Conservation (phyloP, 23 tunicate species). For the Botrylloides violaceus region DNA sequence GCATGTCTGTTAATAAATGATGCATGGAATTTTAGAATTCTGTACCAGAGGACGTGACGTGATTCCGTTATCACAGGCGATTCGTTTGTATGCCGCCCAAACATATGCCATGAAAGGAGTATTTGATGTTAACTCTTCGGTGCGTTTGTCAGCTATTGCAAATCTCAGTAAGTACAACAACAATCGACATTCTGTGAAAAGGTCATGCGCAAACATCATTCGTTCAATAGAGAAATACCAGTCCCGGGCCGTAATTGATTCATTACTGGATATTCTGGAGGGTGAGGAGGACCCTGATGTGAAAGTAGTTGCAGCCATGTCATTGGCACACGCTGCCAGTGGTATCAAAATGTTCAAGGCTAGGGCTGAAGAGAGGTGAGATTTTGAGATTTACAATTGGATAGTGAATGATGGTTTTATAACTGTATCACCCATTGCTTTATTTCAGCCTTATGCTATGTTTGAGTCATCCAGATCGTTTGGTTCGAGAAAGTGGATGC, state of each 20-base stretch:
- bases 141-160: slow-evolving; percentile 64
- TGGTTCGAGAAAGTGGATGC: slow-evolving; percentile 85
- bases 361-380: slow-evolving; percentile 21
- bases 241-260: slow-evolving; percentile 65
- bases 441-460: slow-evolving; percentile 42
- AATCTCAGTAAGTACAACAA: slow-evolving; percentile 56
- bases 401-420: neutral
- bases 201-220: neutral
- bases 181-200: too few relatives aligned
- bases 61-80: slow-evolving; percentile 64
- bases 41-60: slow-evolving; percentile 60
- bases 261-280: slow-evolving; percentile 57
- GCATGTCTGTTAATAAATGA: neutral
- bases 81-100: slow-evolving; percentile 51
- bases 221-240: slow-evolving; percentile 61
- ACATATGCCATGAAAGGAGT: slow-evolving; percentile 74
- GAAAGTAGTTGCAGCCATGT: slow-evolving; percentile 65
- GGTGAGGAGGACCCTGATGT: slow-evolving; percentile 75
- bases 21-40: slow-evolving; percentile 25
- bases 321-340: slow-evolving; percentile 82
- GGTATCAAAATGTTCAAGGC: slow-evolving; percentile 39
- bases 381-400: neutral
- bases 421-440: too few relatives aligned
- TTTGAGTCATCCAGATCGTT: slow-evolving; percentile 44
- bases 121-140: slow-evolving; percentile 56